phyloP scores from a whole-genome alignment of 2,113 vertebrate genomes.

The Neolamprologus variostigma region DNA sequence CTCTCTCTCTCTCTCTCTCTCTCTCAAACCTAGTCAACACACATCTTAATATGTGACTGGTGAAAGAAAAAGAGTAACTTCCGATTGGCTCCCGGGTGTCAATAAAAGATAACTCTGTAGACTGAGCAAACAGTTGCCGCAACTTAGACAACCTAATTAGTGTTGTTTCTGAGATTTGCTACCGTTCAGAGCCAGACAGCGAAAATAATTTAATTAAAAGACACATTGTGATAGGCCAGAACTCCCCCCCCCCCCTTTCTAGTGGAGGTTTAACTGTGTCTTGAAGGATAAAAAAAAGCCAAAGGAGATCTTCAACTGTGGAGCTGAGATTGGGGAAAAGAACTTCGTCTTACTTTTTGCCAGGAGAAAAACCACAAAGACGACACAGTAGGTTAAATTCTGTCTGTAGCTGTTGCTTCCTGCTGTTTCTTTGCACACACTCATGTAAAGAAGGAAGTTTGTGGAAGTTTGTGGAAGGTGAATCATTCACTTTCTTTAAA shows the following conservation, averaged over 20 bases:
- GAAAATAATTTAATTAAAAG: background rate
- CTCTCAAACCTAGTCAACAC: background rate
- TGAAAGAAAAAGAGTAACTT: background rate
- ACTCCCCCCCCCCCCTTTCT: accelerated
- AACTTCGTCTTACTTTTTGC: background rate
- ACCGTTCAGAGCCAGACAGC: background rate
- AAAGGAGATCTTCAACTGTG: background rate
- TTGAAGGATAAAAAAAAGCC: background rate
- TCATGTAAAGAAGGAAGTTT: background rate
- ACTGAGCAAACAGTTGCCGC: background rate
- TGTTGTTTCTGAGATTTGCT: background rate
- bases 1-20: background rate
- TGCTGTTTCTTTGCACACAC: background rate
- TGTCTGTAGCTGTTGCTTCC: background rate
- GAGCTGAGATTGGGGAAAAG: background rate
- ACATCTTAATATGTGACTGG: background rate
- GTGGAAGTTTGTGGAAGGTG: background rate
- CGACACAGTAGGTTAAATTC: background rate
- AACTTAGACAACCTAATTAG: background rate
- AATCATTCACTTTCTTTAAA: background rate
- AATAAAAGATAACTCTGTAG: background rate
- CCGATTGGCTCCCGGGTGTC: background rate
- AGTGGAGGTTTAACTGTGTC: background rate
- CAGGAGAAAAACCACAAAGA: background rate
- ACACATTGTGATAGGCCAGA: background rate